Percentiles rank a stretch among this genome's conserved stretches.
Conservation (phyloP, 2,797 vertebrate species). For the Poecilia wingei region DNA sequence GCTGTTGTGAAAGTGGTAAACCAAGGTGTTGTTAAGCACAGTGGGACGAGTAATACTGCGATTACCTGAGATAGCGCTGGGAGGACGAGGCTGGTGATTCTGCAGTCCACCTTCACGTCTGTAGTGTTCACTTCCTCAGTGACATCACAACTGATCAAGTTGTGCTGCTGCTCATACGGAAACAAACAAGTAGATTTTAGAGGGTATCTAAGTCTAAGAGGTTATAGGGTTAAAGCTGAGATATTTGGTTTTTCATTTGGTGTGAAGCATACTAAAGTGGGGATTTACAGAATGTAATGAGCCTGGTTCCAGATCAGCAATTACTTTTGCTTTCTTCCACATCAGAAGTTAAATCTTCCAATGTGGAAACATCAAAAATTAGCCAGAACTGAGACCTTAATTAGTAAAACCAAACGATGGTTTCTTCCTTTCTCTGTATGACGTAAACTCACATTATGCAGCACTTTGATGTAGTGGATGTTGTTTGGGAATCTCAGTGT, state of each 20-base stretch:
- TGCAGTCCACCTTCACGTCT: constrained; percentile 80
- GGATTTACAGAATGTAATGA: neutral
- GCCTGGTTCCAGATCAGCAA: neutral
- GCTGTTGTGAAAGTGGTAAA: neutral
- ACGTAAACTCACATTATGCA: constrained; percentile 63
- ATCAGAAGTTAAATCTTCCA: neutral
- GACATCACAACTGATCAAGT: constrained; percentile 86
- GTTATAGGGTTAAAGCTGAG: neutral
- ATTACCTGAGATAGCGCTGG: constrained; percentile 85
- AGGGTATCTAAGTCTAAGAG: neutral
- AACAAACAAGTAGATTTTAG: neutral
- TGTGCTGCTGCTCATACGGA: constrained; percentile 82
- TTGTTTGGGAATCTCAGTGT: constrained; percentile 84
- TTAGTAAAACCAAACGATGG: neutral
- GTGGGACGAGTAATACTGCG: neutral
- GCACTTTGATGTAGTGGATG: constrained; percentile 89
- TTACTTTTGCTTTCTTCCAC: neutral
- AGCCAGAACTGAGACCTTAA: neutral
- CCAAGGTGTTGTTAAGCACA: neutral
- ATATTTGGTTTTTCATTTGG: neutral
- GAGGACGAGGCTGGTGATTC: constrained; percentile 85
- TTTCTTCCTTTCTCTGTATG: neutral
- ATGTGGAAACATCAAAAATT: neutral
- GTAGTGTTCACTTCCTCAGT: constrained; percentile 80
- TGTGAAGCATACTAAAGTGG: neutral